Conservation (phyloP, 2,113 vertebrate species). For the Heterochromis multidens region DNA sequence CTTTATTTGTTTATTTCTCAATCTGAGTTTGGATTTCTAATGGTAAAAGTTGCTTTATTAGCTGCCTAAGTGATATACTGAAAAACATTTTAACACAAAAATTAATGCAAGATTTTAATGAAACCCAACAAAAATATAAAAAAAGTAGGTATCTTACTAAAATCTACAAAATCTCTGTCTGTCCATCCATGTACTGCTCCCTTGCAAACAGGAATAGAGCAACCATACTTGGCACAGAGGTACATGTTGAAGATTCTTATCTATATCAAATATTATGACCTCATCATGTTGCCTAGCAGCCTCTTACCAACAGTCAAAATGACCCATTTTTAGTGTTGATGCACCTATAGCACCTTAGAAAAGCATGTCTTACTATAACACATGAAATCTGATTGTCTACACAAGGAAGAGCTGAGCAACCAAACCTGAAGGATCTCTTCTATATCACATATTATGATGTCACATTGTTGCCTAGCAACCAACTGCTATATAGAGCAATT, state of each 20-base stretch:
- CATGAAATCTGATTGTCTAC: background rate
- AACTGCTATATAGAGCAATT: no score
- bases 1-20: background rate
- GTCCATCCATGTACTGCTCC: background rate
- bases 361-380: background rate
- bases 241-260: background rate
- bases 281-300: background rate
- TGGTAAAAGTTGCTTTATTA: background rate
- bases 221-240: background rate
- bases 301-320: background rate
- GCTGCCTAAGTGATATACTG: background rate
- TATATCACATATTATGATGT: background rate
- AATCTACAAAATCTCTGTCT: background rate
- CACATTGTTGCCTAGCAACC: background rate
- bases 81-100: background rate
- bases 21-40: background rate
- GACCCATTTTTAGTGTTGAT: background rate
- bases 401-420: background rate
- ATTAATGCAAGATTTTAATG: background rate
- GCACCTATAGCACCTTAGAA: background rate
- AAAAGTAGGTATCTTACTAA: background rate
- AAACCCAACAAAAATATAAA: background rate
- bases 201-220: no score
- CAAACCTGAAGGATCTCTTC: background rate
- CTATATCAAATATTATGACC: background rate